Evolutionary conservation across 2,113 vertebrate genomes (phyloP).

Genomic region (Mustelus asterias): DNA sequence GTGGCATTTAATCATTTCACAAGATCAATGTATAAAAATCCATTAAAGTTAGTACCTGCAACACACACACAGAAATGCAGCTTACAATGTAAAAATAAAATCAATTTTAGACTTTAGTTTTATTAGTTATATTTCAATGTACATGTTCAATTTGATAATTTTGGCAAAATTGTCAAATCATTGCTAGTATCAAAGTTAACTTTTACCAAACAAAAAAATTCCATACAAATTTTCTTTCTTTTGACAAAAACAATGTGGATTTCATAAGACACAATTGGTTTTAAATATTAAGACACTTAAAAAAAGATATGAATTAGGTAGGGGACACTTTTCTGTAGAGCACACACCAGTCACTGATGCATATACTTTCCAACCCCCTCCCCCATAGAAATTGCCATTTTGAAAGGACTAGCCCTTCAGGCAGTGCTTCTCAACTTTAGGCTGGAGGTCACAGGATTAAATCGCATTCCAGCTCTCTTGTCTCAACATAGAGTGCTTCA

Average conservation of each 20-base stretch:
- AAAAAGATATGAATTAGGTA: background rate
- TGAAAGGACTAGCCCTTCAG: background rate
- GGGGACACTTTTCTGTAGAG: background rate
- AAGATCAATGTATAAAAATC: background rate
- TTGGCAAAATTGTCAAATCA: constrained; percentile 28
- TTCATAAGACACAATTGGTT: constrained; percentile 19
- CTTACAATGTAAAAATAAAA: constrained; percentile 7
- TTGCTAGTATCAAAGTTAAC: background rate
- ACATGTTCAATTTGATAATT: background rate
- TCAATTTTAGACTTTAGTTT: background rate
- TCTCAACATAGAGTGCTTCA: background rate
- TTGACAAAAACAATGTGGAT: background rate
- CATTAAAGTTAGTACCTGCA: background rate
- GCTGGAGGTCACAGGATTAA: background rate
- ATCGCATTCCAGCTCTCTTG: background rate
- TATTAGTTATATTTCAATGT: constrained; percentile 25
- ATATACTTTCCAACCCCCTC: background rate
- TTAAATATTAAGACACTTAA: constrained; percentile 27
- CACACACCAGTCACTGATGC: background rate
- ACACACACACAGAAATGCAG: background rate
- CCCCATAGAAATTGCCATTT: background rate
- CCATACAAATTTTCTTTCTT: background rate
- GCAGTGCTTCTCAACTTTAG: background rate
- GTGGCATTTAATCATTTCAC: background rate
- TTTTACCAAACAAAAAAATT: constrained; percentile 4